A percentile compares a stretch with the other conserved stretches of the same genome.
phyloP scores from a whole-genome alignment of 2,113 vertebrate species.

The Cyanoderma ruficeps region DNA sequence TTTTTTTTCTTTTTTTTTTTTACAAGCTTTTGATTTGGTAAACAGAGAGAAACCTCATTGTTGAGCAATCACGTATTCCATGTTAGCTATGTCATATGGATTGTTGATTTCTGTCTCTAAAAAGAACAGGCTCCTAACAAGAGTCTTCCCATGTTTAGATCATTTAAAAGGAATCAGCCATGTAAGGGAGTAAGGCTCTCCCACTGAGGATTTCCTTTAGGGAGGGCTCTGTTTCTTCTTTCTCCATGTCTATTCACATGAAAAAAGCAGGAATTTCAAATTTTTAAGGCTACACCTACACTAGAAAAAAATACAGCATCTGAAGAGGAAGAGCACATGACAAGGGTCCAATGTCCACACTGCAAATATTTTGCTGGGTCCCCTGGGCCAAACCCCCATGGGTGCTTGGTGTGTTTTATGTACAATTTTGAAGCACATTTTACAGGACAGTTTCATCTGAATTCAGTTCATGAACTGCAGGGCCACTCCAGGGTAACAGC shows the following conservation, averaged over 20 bases:
- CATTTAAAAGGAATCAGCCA: background rate
- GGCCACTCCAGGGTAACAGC: background rate
- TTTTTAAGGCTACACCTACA: background rate
- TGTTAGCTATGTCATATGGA: background rate
- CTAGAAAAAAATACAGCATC: background rate
- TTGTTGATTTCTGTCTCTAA: background rate
- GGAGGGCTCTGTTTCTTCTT: background rate
- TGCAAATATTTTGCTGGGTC: background rate
- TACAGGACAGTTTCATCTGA: background rate
- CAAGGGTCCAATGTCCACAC: background rate
- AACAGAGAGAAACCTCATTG: background rate
- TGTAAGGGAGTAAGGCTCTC: background rate
- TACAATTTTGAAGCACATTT: background rate
- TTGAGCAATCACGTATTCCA: background rate
- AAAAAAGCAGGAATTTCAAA: background rate
- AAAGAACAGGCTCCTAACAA: background rate
- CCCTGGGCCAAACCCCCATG: background rate
- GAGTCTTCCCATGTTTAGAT: background rate
- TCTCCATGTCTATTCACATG: background rate
- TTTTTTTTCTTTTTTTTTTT: background rate
- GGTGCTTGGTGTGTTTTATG: background rate
- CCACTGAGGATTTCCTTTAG: background rate
- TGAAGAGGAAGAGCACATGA: fast-evolving
- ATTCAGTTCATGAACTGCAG: background rate
- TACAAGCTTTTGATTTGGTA: background rate